These are phyloP conservation scores for Nasonia vitripennis DNA, from an alignment of 1,140 invertebrate genomes.

Conservation along the genomic window DNA sequence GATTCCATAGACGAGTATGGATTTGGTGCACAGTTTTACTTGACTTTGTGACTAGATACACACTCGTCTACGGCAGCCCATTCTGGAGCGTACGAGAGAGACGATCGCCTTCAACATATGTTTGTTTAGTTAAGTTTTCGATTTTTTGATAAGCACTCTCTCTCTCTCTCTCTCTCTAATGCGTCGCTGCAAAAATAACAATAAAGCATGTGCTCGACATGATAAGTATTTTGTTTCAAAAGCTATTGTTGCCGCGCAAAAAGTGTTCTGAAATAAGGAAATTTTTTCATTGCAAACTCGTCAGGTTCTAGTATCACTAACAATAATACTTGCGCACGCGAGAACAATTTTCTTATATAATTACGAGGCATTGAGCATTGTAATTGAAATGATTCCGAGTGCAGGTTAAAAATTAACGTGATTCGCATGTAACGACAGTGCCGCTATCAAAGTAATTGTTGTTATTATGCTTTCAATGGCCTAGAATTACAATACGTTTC, in stretches of 20 bases:
- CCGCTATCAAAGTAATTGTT: background rate
- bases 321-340: constrained; percentile 4
- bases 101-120: background rate
- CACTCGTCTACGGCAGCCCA: constrained; percentile 86
- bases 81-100: constrained; percentile 50
- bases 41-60: constrained; percentile 86
- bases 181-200: too few species aligned
- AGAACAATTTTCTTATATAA: background rate
- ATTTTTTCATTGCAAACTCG: constrained; percentile 14
- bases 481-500: background rate
- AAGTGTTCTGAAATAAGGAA: background rate
- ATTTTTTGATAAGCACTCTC: background rate
- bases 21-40: constrained; percentile 82
- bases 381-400: background rate
- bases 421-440: background rate
- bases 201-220: too few species aligned
- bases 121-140: background rate
- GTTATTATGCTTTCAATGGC: background rate
- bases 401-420: background rate
- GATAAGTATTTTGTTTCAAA: background rate
- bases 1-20: constrained; percentile 84
- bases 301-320: background rate
- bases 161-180: too few species aligned
- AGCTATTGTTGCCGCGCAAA: background rate
- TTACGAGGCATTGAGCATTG: background rate